Base-by-base conservation (phyloP, 2,797 vertebrate species). In the Ceryle rudis region DNA sequence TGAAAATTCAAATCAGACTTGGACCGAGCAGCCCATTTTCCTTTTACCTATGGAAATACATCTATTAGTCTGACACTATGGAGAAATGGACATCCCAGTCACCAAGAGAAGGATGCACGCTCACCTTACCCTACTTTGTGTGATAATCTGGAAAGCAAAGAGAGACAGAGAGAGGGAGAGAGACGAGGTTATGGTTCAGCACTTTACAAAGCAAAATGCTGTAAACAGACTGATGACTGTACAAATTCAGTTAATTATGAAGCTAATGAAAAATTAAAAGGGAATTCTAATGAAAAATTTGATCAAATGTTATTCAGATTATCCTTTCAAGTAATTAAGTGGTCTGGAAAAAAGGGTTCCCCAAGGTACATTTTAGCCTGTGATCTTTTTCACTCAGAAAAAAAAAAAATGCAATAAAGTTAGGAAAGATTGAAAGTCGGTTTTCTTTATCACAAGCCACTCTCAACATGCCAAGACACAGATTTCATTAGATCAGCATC, bases 161-260 rank as follows among this genome's bases (percentile, higher is more conserved):
- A 92, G 67, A 46, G 28, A 46, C 39, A 55, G 60, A 58, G 39
- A 70, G n/a, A 79, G 35, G 37, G 19, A 52, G 52, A 86, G 69
- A 57, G 25, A 71, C 0, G 0, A 51, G 81, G 64, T 89, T 96
- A 96, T 42, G 73, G 75, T 74, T 71, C 52, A 94, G 75, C 85
- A 93, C 86, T 95, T 94, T 92, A 93, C 58, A 94, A 95, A 97
- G 91, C 86, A 96, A 96, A 96, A 95, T 8, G 39, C 92, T 89
- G 94, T 95, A 97, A 97, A 97, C 91, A 97, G 95, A 91, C 83
- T 91, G 94, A 96, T 95, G 96, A 94, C 91, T 96, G 81, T 95
- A 96, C 92, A 97, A 96, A 97, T 94, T 96, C 95, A 89, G 96
- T 97, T 98, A 97, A 98, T 98, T 98, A 97, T 94, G 80, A 96